These are phyloP conservation scores for Bombyx mori DNA, from an alignment of 1,140 invertebrate species.

Conservation along the genomic window DNA sequence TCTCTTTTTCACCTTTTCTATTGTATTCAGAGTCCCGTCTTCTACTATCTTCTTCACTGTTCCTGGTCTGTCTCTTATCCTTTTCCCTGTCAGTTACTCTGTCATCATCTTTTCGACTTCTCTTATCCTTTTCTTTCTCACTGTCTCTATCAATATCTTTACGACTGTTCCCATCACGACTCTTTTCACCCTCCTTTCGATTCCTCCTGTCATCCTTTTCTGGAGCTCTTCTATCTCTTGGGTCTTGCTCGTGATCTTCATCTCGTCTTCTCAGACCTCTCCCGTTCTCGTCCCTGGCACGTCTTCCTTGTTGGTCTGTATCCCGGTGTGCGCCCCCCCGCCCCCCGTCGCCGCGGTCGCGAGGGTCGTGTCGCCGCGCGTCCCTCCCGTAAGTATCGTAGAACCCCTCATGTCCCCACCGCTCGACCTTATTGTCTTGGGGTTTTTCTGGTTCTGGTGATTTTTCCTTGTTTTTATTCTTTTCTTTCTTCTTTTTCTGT, in stretches of 20 bases:
- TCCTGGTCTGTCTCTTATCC: slow-evolving; percentile 1
- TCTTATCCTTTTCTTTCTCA: slow-evolving; percentile 14
- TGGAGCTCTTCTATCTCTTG: slow-evolving; percentile 7
- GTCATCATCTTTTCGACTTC: slow-evolving; percentile 9
- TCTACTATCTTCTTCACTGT: slow-evolving; percentile 8
- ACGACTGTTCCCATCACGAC: not conserved
- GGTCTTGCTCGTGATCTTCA: slow-evolving; percentile 8
- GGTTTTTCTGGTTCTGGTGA: slow-evolving; percentile 28
- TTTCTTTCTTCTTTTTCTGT: slow-evolving; percentile 45
- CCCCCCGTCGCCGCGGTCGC: slow-evolving; percentile 4
- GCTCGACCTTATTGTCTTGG: slow-evolving; percentile 15
- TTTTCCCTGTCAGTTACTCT: slow-evolving; percentile 11
- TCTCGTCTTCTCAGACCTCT: slow-evolving; percentile 9
- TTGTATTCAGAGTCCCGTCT: slow-evolving; percentile 2
- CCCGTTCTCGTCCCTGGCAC: not conserved
- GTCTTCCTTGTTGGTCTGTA: not conserved
- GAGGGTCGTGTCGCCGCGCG: slow-evolving; percentile 23
- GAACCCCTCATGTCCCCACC: slow-evolving; percentile 61
- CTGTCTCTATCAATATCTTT: slow-evolving; percentile 5
- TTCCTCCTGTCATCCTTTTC: slow-evolving; percentile 8
- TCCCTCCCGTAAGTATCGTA: slow-evolving; percentile 55
- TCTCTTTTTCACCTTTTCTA: slow-evolving; percentile 8
- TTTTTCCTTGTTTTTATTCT: slow-evolving; percentile 35
- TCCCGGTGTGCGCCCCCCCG: slow-evolving; percentile 9
- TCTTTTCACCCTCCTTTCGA: not conserved